Evolutionary conservation across 2,888 invertebrate species (phyloP).

Genomic region (Myopa tessellatipennis): DNA sequence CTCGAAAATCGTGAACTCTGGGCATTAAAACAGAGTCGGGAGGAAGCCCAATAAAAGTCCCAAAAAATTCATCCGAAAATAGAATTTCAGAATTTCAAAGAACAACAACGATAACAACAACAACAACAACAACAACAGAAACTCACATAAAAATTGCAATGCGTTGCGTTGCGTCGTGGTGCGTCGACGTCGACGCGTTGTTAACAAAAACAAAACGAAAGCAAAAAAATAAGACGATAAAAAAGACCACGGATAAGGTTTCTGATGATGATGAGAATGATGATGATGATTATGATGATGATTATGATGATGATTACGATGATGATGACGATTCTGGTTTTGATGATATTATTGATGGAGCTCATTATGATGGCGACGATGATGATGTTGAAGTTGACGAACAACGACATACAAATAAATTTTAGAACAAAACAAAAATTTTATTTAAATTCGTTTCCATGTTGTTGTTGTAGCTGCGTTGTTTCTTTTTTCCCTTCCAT

Average conservation of each 20-base stretch:
- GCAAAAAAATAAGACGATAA: not conserved
- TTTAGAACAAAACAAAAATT: conserved; percentile 27
- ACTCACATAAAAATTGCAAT: conserved; percentile 27
- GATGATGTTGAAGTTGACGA: too few relatives aligned
- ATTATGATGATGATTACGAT: too few relatives aligned
- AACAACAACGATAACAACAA: not conserved
- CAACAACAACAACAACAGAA: conserved; percentile 2
- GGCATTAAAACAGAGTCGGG: conserved; percentile 19
- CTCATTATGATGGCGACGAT: too few relatives aligned
- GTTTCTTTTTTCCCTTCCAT: too few relatives aligned
- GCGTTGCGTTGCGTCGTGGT: not conserved
- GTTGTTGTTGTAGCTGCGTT: not conserved
- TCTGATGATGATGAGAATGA: not conserved
- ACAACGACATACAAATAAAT: not conserved
- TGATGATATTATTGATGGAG: not conserved
- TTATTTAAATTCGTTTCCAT: conserved; percentile 9
- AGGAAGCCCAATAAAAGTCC: conserved; percentile 30
- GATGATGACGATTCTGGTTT: not conserved
- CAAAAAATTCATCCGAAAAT: not conserved
- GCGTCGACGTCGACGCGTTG: not conserved
- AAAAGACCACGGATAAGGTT: conserved; percentile 15
- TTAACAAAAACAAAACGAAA: not conserved
- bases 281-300: not conserved
- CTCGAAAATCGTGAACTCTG: not conserved
- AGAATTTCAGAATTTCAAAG: conserved; percentile 10